Conservation (phyloP, 2,113 vertebrate species). For the Plecturocebus donacophilus region DNA sequence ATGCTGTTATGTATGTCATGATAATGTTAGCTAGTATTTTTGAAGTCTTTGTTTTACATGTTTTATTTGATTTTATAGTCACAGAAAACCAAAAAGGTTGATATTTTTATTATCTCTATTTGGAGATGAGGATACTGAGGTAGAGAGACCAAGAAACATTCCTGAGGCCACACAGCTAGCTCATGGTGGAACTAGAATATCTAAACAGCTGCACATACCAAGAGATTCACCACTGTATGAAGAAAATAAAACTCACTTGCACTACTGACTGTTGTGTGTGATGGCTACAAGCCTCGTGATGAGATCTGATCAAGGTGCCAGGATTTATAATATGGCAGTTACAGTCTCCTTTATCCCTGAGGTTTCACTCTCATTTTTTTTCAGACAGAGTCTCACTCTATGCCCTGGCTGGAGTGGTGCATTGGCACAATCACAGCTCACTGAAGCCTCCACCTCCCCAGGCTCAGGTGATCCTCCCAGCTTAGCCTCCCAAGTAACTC, state of each 20-base stretch:
- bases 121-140: background rate
- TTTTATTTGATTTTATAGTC: background rate
- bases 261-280: background rate
- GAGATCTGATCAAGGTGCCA: background rate
- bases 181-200: background rate
- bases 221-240: rapidly evolving
- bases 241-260: background rate
- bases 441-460: too few relatives aligned
- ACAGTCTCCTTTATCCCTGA: background rate
- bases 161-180: background rate
- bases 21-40: background rate
- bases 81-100: background rate
- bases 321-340: background rate
- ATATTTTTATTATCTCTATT: background rate
- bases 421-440: too few relatives aligned
- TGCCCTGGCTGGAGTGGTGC: too few relatives aligned
- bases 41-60: background rate
- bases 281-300: background rate
- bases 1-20: rapidly evolving
- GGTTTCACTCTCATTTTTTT: background rate
- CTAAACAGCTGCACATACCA: background rate
- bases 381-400: too few relatives aligned
- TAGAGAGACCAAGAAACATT: background rate
- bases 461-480: too few relatives aligned
- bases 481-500: too few relatives aligned